Percentiles rank a stretch among this genome's conserved stretches.
Evolutionary conservation across 1,140 invertebrate species (phyloP).

Genomic region (Philopotamus ludificatus): DNA sequence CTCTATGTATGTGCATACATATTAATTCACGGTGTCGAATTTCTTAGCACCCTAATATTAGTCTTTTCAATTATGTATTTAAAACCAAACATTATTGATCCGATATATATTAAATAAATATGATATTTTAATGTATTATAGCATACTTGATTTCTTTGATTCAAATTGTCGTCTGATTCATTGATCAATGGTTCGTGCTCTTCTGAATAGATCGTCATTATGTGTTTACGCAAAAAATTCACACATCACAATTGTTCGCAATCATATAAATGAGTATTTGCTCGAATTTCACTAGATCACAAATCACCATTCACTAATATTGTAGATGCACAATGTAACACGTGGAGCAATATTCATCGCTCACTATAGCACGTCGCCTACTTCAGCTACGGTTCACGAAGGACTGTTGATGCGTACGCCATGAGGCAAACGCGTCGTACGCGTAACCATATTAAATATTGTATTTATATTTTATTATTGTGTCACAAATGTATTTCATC

Average conservation of each 20-base stretch:
- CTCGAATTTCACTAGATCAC: not conserved
- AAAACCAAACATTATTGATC: not conserved
- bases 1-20: too few relatives aligned
- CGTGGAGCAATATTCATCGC: not conserved
- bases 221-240: not conserved
- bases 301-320: not conserved
- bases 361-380: too few relatives aligned
- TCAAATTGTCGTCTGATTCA: not conserved
- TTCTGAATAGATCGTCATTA: constrained; percentile 5
- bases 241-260: too few relatives aligned
- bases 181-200: constrained; percentile 12
- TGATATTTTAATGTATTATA: too few relatives aligned
- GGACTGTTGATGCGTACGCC: not conserved
- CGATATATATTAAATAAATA: not conserved
- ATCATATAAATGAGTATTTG: not conserved
- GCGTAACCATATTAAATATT: not conserved
- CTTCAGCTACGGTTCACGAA: not conserved
- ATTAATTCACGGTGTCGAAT: not conserved
- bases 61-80: not conserved
- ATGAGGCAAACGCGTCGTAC: not conserved
- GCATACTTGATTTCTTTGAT: not conserved
- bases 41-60: not conserved
- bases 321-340: not conserved
- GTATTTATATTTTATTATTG: not conserved
- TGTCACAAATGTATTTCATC: not conserved